Conservation (phyloP, 1,140 invertebrate genomes). For the Belonocnema kinseyi region DNA sequence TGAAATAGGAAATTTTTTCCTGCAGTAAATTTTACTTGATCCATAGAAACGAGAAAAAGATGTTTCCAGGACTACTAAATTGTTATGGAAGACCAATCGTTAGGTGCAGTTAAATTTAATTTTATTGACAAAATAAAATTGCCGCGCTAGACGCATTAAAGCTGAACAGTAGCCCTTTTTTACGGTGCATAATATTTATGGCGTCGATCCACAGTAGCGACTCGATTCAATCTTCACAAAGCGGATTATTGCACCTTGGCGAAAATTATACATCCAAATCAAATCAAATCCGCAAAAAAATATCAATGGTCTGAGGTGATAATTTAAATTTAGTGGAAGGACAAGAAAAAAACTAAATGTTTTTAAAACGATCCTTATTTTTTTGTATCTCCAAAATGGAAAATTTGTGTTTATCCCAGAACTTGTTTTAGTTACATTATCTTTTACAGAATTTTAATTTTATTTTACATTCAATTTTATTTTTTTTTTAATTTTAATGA, state of each 20-base stretch:
- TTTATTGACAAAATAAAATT: not conserved
- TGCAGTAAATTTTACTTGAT: too few relatives aligned
- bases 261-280: not conserved
- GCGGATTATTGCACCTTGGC: not conserved
- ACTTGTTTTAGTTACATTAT: too few relatives aligned
- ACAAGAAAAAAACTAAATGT: not conserved
- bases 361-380: not conserved
- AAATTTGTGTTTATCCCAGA: too few relatives aligned
- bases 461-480: too few relatives aligned
- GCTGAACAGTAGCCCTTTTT: slow-evolving; percentile 9
- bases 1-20: too few relatives aligned
- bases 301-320: not conserved
- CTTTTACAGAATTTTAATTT: too few relatives aligned
- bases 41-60: too few relatives aligned
- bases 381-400: not conserved
- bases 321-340: not conserved
- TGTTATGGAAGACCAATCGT: not conserved
- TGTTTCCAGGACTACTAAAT: not conserved
- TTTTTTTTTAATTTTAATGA: too few relatives aligned
- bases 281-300: not conserved
- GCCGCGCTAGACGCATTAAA: not conserved
- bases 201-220: slow-evolving; percentile 2
- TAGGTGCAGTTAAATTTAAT: not conserved
- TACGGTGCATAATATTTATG: slow-evolving; percentile 5
- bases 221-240: slow-evolving; percentile 3